These are phyloP conservation scores for Temnothorax curvispinosus DNA, from an alignment of 1,140 invertebrate species.

Conservation along the genomic window DNA sequence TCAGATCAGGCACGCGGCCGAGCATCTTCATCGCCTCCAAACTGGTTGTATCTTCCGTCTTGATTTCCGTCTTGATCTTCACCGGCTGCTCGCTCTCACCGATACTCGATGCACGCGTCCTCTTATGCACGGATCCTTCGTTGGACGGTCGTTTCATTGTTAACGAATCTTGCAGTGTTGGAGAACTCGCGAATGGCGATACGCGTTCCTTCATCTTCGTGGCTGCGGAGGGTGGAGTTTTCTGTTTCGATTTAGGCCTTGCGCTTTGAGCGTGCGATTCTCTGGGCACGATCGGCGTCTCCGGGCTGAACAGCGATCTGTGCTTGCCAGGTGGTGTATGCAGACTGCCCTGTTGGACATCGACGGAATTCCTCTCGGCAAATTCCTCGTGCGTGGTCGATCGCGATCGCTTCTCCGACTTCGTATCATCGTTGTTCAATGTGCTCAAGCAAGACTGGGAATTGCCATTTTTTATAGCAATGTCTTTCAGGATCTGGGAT, in stretches of 20 bases:
- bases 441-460: constrained; percentile 63
- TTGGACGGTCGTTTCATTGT: constrained; percentile 53
- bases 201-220: constrained; percentile 76
- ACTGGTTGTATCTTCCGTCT: constrained; percentile 70
- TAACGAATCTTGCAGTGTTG: constrained; percentile 64
- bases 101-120: constrained; percentile 75
- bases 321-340: constrained; percentile 73
- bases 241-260: constrained; percentile 79
- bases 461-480: constrained; percentile 78
- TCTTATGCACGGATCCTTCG: constrained; percentile 67
- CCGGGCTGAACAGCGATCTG: constrained; percentile 86
- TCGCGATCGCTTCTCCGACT: constrained; percentile 74
- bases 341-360: constrained; percentile 53
- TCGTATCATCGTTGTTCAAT: constrained; percentile 75
- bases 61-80: constrained; percentile 78
- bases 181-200: constrained; percentile 74
- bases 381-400: constrained; percentile 60
- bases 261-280: constrained; percentile 70
- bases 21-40: constrained; percentile 76
- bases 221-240: constrained; percentile 75
- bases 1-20: constrained; percentile 72
- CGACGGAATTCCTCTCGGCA: constrained; percentile 48
- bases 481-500: constrained; percentile 77
- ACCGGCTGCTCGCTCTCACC: constrained; percentile 81
- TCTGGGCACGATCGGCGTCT: constrained; percentile 76